Conservation (phyloP, 2,797 vertebrate species). For the Siniperca obscura region DNA sequence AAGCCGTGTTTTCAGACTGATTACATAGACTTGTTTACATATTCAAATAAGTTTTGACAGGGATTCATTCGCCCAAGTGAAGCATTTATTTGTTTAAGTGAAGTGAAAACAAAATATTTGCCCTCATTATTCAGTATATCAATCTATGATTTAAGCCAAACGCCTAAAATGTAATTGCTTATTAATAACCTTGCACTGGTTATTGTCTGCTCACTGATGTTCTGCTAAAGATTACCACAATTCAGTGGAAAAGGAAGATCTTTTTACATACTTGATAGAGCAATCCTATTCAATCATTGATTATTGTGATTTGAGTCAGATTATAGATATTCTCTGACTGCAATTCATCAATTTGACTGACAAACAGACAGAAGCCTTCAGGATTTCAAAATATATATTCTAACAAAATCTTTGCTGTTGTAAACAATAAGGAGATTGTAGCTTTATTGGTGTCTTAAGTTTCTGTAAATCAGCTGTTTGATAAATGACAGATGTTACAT, state of each 20-base stretch:
- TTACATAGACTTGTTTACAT: background rate
- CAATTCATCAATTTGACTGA: conserved; percentile 21
- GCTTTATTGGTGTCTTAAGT: background rate
- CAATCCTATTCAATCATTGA: conserved; percentile 21
- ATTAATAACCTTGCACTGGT: background rate
- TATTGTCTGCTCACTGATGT: background rate
- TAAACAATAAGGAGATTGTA: background rate
- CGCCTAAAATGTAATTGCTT: background rate
- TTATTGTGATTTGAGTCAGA: conserved; percentile 20
- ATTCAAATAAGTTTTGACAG: background rate
- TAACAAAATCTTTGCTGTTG: background rate
- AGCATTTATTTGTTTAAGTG: background rate
- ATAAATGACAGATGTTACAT: background rate
- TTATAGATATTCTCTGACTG: conserved; percentile 33
- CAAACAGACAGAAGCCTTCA: background rate
- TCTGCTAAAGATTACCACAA: conserved; percentile 1
- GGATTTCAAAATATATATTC: background rate
- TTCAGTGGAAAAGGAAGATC: background rate
- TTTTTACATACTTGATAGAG: conserved; percentile 10
- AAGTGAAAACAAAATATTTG: background rate
- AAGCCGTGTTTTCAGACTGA: background rate
- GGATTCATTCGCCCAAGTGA: background rate
- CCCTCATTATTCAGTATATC: background rate
- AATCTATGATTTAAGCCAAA: background rate
- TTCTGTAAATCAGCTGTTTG: background rate